These are phyloP conservation scores for Tachysurus vachellii DNA, from an alignment of 2,113 vertebrate species.

Conservation along the genomic window DNA sequence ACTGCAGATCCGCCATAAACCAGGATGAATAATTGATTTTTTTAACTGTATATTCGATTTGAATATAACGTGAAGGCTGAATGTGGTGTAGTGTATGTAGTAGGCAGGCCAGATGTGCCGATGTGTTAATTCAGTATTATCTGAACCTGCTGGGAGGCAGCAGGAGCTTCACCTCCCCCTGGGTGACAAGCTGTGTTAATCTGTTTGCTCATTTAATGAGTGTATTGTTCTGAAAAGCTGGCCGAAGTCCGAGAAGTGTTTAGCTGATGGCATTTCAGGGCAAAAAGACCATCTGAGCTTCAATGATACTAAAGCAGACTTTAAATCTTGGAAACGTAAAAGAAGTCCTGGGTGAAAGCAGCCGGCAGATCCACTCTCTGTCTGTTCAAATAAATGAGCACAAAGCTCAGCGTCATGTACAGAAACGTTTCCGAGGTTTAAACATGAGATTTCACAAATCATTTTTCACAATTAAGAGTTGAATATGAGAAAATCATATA, in stretches of 20 bases:
- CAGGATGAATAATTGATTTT: too few relatives aligned
- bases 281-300: constrained; percentile 67
- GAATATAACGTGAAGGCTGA: not conserved
- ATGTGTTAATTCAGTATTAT: constrained; percentile 53
- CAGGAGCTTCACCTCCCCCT: constrained; percentile 51
- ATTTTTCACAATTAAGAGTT: not conserved
- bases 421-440: not conserved
- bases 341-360: not conserved
- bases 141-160: constrained; percentile 63
- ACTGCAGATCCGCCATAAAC: too few relatives aligned
- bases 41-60: too few relatives aligned
- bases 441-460: not conserved
- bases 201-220: constrained; percentile 77
- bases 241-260: constrained; percentile 64
- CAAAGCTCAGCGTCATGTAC: not conserved
- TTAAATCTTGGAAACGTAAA: not conserved
- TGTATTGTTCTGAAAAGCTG: constrained; percentile 64
- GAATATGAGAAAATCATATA: too few relatives aligned
- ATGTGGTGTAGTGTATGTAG: constrained; percentile 28
- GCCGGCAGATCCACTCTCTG: not conserved
- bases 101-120: constrained; percentile 66
- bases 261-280: constrained; percentile 60
- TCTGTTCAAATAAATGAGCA: not conserved
- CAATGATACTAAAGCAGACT: constrained; percentile 54
- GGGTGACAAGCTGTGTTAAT: constrained; percentile 64